A percentile compares a stretch with the other conserved stretches of the same genome.
These are phyloP conservation scores for Drosophila fuyamai DNA, from an alignment of 1,140 invertebrate species.

Conservation along the genomic window DNA sequence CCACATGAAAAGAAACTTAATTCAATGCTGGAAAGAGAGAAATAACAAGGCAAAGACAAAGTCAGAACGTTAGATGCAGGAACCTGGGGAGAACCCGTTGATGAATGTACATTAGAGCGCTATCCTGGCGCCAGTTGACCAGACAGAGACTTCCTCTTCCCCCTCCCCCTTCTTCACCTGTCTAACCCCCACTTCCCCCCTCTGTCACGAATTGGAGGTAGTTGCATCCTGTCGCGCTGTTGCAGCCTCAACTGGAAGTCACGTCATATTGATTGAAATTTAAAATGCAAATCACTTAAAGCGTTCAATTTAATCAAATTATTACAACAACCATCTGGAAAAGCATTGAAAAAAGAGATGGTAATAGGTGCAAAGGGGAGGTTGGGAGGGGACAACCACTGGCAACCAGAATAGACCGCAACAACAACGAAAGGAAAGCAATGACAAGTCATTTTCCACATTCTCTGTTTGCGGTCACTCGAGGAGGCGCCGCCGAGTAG, in stretches of 20 bases:
- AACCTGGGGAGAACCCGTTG: slow-evolving; percentile 35
- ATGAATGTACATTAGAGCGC: slow-evolving; percentile 43
- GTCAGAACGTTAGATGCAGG: slow-evolving; percentile 7
- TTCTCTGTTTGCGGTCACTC: slow-evolving; percentile 69
- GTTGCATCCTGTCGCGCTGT: slow-evolving; percentile 32
- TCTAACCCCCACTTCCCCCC: too few relatives aligned
- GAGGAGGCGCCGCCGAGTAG: slow-evolving; percentile 42
- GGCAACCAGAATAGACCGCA: slow-evolving; percentile 33
- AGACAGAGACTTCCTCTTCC: slow-evolving; percentile 30
- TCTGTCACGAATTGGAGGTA: not conserved
- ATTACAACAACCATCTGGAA: slow-evolving; percentile 65
- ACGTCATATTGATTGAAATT: slow-evolving; percentile 81
- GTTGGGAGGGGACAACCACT: slow-evolving; percentile 1
- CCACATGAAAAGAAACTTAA: not conserved
- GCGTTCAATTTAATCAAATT: slow-evolving; percentile 83
- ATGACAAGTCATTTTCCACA: slow-evolving; percentile 71
- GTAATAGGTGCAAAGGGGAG: not conserved
- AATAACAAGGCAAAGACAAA: not conserved
- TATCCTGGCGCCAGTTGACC: slow-evolving; percentile 49
- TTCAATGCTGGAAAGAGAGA: not conserved
- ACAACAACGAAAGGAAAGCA: slow-evolving; percentile 28
- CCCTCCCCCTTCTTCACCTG: not conserved
- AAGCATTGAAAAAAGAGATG: slow-evolving; percentile 3
- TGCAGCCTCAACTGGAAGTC: slow-evolving; percentile 41
- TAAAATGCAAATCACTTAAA: slow-evolving; percentile 83